A percentile compares a stretch with the other conserved stretches of the same genome.
Evolutionary conservation across 2,113 vertebrate species (phyloP).

Genomic region (Suncus etruscus): DNA sequence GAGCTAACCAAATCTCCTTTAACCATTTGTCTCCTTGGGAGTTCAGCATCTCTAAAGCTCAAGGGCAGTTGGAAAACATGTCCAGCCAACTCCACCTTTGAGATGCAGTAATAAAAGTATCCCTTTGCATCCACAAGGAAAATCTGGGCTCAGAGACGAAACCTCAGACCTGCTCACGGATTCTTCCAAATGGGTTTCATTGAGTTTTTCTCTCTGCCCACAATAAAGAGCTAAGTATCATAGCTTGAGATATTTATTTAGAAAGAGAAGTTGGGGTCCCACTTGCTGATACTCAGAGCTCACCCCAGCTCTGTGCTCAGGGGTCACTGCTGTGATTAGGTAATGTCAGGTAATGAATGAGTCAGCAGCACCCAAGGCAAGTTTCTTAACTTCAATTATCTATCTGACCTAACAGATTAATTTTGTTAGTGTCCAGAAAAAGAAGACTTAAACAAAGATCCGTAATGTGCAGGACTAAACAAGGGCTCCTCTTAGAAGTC

Average conservation of each 20-base stretch:
- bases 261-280: background rate
- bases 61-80: rapidly evolving
- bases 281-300: background rate
- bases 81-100: background rate
- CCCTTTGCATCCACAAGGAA: background rate
- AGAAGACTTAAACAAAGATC: background rate
- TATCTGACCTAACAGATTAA: too few species aligned
- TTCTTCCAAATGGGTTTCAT: background rate
- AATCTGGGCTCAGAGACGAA: rapidly evolving
- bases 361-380: too few species aligned
- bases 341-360: too few species aligned
- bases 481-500: background rate
- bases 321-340: too few species aligned
- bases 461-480: background rate
- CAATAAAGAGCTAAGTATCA: background rate
- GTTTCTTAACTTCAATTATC: too few species aligned
- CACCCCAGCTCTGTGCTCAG: too few species aligned
- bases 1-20: background rate
- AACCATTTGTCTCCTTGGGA: background rate
- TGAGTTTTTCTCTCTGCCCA: background rate
- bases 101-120: background rate
- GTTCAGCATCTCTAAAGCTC: conserved; percentile 8
- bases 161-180: background rate
- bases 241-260: background rate
- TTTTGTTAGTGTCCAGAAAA: background rate